Conservation (phyloP, 2,113 vertebrate species). For the Cryptotis parvus region DNA sequence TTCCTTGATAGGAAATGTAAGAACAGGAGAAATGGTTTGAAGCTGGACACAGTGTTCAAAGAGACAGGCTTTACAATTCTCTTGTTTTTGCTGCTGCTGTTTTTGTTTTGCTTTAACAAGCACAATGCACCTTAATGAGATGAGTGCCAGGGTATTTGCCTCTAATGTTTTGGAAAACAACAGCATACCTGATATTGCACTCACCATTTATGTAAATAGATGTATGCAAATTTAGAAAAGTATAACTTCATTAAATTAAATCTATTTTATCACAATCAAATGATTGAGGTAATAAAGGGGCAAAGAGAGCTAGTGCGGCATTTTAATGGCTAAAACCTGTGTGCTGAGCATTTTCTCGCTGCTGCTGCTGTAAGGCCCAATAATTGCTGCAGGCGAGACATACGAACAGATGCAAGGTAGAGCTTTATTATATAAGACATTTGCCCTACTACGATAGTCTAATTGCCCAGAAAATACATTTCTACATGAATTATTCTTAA, state of each 20-base stretch:
- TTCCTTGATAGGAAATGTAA: background rate
- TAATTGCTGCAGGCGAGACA: conserved; percentile 91
- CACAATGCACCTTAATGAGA: conserved; percentile 69
- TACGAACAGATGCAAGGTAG: conserved; percentile 92
- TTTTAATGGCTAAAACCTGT: conserved; percentile 84
- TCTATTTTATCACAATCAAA: conserved; percentile 85
- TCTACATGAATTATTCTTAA: conserved; percentile 96
- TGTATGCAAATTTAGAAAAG: conserved; percentile 74
- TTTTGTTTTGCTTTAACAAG: conserved; percentile 53
- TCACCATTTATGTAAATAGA: conserved; percentile 77
- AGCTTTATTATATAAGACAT: conserved; percentile 92
- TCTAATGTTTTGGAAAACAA: conserved; percentile 76
- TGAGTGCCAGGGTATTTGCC: background rate
- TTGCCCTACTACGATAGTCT: conserved; percentile 93
- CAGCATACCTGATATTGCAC: conserved; percentile 58
- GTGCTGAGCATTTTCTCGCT: conserved; percentile 81
- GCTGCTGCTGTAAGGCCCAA: conserved; percentile 82
- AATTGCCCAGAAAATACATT: conserved; percentile 99
- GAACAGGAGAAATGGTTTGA: background rate
- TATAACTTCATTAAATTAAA: conserved; percentile 84
- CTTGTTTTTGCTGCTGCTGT: background rate
- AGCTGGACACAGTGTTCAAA: background rate
- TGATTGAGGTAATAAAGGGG: conserved; percentile 84
- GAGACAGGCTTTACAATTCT: conserved; percentile 37
- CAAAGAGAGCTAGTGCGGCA: conserved; percentile 82